A percentile compares a stretch with the other conserved stretches of the same genome.
phyloP scores from a whole-genome alignment of 2,113 vertebrate genomes.

The Gadus chalcogrammus region DNA sequence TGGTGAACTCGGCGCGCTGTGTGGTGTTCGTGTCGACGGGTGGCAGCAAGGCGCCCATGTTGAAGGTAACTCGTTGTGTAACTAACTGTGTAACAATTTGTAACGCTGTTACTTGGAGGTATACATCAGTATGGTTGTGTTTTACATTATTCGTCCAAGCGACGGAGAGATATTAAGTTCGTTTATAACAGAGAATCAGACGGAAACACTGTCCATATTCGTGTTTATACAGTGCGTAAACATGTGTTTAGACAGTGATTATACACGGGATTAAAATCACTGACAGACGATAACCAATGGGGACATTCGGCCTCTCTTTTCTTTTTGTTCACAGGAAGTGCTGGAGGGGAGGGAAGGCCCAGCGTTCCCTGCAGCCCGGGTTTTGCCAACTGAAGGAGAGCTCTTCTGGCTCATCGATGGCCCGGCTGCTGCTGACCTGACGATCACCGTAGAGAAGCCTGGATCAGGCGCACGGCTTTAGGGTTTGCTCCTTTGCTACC shows the following conservation, averaged over 20 bases:
- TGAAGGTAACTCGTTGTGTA: slow-evolving; percentile 76
- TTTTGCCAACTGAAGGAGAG: slow-evolving; percentile 75
- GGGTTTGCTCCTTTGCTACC: neutral
- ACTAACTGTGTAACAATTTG: neutral
- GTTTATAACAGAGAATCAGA: too few species aligned
- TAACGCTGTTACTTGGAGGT: neutral
- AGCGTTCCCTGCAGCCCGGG: slow-evolving; percentile 77
- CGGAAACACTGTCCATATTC: too few species aligned
- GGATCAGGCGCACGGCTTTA: slow-evolving; percentile 68
- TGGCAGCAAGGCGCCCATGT: slow-evolving; percentile 81
- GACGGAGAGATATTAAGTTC: neutral
- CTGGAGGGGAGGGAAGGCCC: slow-evolving; percentile 77
- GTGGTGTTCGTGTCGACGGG: slow-evolving; percentile 88
- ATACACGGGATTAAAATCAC: too few species aligned
- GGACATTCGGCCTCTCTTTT: neutral
- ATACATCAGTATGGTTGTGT: neutral
- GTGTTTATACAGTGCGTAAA: too few species aligned
- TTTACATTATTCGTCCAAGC: too few species aligned
- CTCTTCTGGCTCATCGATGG: slow-evolving; percentile 90
- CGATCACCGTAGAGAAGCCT: slow-evolving; percentile 77
- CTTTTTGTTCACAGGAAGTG: slow-evolving; percentile 70
- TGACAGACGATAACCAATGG: too few species aligned
- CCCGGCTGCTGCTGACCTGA: slow-evolving; percentile 78
- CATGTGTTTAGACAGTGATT: too few species aligned
- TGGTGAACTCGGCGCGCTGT: slow-evolving; percentile 82